Evolutionary conservation across 2,797 vertebrate genomes (phyloP), one percentile per base, ranked within the genome.

Genomic region (Ctenosaura bakeri): DNA sequence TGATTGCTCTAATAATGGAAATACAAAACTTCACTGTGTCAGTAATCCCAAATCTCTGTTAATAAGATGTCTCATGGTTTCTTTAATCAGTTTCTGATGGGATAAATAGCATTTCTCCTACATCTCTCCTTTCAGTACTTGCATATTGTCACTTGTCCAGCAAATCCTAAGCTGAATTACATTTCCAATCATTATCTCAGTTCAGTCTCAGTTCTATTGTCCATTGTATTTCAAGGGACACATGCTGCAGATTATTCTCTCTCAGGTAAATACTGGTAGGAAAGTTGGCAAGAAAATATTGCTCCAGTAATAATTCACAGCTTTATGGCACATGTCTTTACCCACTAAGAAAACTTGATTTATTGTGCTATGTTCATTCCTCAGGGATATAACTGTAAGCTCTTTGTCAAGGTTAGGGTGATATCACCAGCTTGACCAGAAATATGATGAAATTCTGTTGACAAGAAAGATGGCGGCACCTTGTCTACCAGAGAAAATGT

Each of bases 381-480:
- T 95, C 66, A 81, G 73, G 4, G 46, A 4, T 87, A 13, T 73
- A 46, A 29, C 54, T 94, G 18, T 14, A 90, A 88, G 89, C 88
- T 86, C 95, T 88, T 94, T 81, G 85, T 87, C 93, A 93, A 93
- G 90, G 22, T 86, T 88, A 77, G 59, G 79, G 84, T 93, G 94
- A 93, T 96, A 93, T 94, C 93, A 95, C 73, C 82, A 94, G 64
- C 42, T 91, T 96, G 94, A 94, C 91, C 92, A 93, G 79, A 96
- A 87, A 89, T 87, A 91, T 94, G 91, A 95, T 91, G 73, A 96
- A 96, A 95, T 95, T 95, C 78, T 88, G 64, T 95, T 96, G 94
- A 88, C 76, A 95, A 93, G 91, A 95, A 78, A 96, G 95, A 96
- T 93, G 26, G 26, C 88, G 93, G 29, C 89, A 90, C 64, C 56